Percentiles rank a stretch among this genome's conserved stretches.
Evolutionary conservation across 2,888 invertebrate genomes (phyloP).

Genomic region (Tinea trinotella): DNA sequence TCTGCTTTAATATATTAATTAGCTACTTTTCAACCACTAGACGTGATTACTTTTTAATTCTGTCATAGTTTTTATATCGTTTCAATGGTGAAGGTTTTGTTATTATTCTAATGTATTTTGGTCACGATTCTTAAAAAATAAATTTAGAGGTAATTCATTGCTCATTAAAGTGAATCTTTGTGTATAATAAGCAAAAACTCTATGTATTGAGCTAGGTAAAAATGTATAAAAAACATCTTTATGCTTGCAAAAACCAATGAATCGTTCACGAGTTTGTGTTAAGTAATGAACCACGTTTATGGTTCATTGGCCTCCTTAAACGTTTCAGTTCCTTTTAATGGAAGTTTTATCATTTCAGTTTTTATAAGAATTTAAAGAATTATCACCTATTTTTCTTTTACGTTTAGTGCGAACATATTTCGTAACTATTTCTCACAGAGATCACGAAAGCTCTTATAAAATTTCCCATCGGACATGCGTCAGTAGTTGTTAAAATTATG

Average conservation of each 20-base stretch:
- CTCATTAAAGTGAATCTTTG: conserved; percentile 1
- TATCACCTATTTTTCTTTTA: no score
- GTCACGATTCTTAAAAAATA: conserved; percentile 3
- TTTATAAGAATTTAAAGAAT: no score
- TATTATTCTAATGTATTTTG: not conserved
- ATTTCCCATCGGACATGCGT: no score
- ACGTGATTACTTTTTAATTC: not conserved
- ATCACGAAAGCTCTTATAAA: no score
- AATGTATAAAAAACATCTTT: conserved; percentile 32
- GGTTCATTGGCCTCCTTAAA: conserved; percentile 61
- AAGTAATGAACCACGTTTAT: conserved; percentile 64
- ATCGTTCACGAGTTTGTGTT: conserved; percentile 52
- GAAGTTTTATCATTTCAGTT: not conserved
- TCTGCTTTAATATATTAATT: not conserved
- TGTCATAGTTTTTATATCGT: not conserved
- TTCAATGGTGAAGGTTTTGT: not conserved
- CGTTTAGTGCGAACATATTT: no score
- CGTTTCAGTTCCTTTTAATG: conserved; percentile 3
- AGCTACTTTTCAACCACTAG: not conserved
- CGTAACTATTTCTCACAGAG: no score
- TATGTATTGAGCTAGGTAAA: not conserved
- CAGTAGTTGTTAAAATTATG: no score
- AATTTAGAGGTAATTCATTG: not conserved
- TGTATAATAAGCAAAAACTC: not conserved
- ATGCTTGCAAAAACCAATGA: conserved; percentile 48